phyloP scores from a whole-genome alignment of 2,797 vertebrate genomes.

The Tamandua tetradactyla region DNA sequence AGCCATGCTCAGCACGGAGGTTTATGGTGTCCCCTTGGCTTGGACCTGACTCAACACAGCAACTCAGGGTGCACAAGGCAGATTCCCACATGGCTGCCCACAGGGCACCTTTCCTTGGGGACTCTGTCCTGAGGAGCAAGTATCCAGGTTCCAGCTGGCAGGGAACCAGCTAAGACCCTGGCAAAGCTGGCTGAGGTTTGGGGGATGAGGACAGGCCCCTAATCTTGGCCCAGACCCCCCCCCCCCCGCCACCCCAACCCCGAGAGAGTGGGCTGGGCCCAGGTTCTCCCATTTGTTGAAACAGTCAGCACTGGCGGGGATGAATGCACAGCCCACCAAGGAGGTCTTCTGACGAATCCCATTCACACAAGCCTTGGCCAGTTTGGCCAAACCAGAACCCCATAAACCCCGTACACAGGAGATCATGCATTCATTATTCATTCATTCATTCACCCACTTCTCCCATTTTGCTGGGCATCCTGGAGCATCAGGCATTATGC shows the following conservation, averaged over 20 bases:
- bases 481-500: neutral
- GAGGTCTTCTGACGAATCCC: neutral
- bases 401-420: no score
- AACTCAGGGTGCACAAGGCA: no score
- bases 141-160: neutral
- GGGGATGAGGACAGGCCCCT: neutral
- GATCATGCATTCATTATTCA: no score
- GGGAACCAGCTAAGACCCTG: neutral
- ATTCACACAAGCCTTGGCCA: neutral
- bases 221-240: no score
- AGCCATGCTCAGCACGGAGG: no score
- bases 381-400: neutral
- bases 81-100: fast-evolving
- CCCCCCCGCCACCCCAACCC: no score
- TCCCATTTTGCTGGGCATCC: neutral
- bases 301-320: neutral
- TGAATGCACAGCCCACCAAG: neutral
- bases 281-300: neutral
- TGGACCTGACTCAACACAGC: neutral
- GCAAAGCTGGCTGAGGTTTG: neutral
- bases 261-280: no score
- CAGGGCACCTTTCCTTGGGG: neutral
- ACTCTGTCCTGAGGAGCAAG: neutral
- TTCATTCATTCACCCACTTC: no score
- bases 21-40: neutral